Conservation (phyloP, 2,888 invertebrate genomes). For the Eremobia ochroleuca region DNA sequence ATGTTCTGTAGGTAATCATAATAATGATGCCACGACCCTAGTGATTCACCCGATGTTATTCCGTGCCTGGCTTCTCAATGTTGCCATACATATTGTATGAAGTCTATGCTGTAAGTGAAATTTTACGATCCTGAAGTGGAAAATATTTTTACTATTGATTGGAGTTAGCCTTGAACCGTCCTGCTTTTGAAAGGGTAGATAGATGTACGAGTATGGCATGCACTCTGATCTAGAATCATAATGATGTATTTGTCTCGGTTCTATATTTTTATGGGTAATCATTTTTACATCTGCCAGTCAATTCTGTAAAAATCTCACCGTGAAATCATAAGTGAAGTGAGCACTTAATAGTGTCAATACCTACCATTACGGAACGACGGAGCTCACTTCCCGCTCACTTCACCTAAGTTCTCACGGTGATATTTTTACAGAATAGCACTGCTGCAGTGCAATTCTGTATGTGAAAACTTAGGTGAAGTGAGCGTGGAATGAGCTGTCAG, state of each 20-base stretch:
- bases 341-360: no score
- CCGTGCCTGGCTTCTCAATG: conserved; percentile 71
- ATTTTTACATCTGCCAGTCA: not conserved
- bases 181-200: not conserved
- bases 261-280: not conserved
- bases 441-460: no score
- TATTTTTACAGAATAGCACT: no score
- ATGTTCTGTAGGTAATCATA: conserved; percentile 70
- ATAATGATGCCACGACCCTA: conserved; percentile 62
- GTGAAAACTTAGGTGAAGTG: no score
- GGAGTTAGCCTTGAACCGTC: not conserved
- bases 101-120: conserved; percentile 68
- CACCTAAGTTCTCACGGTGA: no score
- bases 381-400: no score
- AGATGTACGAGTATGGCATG: not conserved
- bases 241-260: no score
- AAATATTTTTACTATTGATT: conserved; percentile 35
- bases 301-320: no score
- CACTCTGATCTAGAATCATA: not conserved
- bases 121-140: conserved; percentile 47
- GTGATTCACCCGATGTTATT: conserved; percentile 58
- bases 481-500: no score
- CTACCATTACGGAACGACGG: no score
- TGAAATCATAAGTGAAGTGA: no score
- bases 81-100: conserved; percentile 72